Evolutionary conservation across 2,888 invertebrate species (phyloP), one percentile per base, ranked within the genome.

Genomic region (Leucania comma): DNA sequence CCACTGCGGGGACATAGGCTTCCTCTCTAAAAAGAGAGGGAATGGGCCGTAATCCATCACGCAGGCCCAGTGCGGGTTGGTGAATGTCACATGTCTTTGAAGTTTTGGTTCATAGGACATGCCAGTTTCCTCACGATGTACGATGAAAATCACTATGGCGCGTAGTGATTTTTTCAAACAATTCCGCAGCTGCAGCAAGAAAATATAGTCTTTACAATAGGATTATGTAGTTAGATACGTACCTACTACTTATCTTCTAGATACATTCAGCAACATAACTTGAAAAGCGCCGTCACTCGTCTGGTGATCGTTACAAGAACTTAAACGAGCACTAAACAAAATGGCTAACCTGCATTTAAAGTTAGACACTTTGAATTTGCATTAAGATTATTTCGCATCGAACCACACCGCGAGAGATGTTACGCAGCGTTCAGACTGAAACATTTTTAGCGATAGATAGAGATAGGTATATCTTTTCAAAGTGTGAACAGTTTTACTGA

Each of bases 321-420:
- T 56, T 8, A 60, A 59, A 73, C 60, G 20, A 57, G 22, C 46
- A 56, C 32, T 58, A 35, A 76, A 54, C 62, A 69, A 54, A 75
- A 60, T 51, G 6, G 35, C 42, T 50, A 59, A 59, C 48, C 57
- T 74, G 60, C 64, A 68, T 79, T 74, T 46, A 46, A 68, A 68
- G 63, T 80, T 46, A 60, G 38, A 62, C 65, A 65, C 65, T 71
- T 51, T 61, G 42, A 67, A 64, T 63, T 74, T 54, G 22, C 56
- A 64, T 72, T 63, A 60, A 24, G 63, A 57, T 68, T 53, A 57
- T 50, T 35, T 78, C 48, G 46, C 57, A 64, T 67, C 32, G 42
- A 63, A 65, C 60, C 56, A 59, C 61, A 32, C 20, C 10, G 24
- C 42, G 10, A 29, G n/a, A 46, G 26, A 38, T 38, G 32, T 58